These are phyloP conservation scores for Parazoanthus darwini DNA, from an alignment of 92 coral and sea anemone genomes.

Conservation along the genomic window DNA sequence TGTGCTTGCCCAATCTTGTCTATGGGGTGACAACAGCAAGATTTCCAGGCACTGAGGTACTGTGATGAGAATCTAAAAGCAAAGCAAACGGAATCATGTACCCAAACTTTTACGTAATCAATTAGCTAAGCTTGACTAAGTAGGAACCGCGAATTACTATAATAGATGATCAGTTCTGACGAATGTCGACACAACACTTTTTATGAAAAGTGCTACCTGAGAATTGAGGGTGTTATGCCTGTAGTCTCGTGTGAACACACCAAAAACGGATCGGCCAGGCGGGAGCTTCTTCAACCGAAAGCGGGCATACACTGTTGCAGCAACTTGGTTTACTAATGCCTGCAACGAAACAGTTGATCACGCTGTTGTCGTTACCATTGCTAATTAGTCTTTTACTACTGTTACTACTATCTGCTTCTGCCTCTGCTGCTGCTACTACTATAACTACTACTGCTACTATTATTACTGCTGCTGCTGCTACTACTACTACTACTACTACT, in stretches of 20 bases:
- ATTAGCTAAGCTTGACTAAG: too few species aligned
- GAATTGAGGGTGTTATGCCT: conserved; percentile 55
- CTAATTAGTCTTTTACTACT: too few species aligned
- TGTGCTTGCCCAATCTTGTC: conserved; percentile 72
- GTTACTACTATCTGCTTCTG: too few species aligned
- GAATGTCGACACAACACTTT: neutral
- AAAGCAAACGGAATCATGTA: neutral
- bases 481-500: too few species aligned
- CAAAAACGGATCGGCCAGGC: conserved; percentile 61
- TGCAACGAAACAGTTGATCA: conserved; percentile 23
- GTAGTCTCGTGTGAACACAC: conserved; percentile 76
- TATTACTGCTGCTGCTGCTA: too few species aligned
- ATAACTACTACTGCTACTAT: too few species aligned
- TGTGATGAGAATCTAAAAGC: conserved; percentile 65
- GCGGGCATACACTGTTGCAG: conserved; percentile 71
- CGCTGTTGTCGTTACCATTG: too few species aligned
- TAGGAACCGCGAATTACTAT: neutral
- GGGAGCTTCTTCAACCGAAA: conserved; percentile 59
- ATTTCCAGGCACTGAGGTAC: conserved; percentile 84
- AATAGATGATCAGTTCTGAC: neutral
- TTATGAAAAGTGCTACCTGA: conserved; percentile 56
- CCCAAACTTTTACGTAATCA: too few species aligned
- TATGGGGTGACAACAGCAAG: conserved; percentile 64
- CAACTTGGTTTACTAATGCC: conserved; percentile 81
- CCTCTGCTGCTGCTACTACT: too few species aligned